Percentiles rank a stretch among this genome's conserved stretches.
These are phyloP conservation scores for Serinus canaria DNA, from an alignment of 2,113 vertebrate genomes.

Conservation along the genomic window DNA sequence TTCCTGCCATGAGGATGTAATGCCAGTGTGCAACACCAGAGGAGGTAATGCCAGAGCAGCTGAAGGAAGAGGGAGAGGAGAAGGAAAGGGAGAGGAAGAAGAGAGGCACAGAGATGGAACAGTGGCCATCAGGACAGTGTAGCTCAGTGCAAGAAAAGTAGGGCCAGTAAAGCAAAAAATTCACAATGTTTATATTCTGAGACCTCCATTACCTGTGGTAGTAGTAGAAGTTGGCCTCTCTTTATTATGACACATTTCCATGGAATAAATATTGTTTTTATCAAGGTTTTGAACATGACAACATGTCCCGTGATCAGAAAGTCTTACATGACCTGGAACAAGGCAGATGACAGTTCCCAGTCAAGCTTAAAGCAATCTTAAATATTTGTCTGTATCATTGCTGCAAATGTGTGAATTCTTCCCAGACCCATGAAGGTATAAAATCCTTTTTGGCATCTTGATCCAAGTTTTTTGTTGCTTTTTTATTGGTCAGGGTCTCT, in stretches of 20 bases:
- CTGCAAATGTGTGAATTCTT: neutral
- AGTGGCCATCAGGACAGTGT: rapidly evolving
- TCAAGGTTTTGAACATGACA: constrained; percentile 53
- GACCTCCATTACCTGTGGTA: constrained; percentile 54
- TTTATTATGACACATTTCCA: constrained; percentile 57
- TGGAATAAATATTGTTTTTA: constrained; percentile 53
- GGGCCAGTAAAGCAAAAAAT: neutral
- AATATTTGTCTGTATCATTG: neutral
- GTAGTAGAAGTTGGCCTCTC: constrained; percentile 59
- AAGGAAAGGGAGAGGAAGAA: neutral
- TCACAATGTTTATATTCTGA: neutral
- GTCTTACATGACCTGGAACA: constrained; percentile 59
- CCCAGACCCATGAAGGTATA: neutral
- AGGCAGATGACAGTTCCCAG: constrained; percentile 9
- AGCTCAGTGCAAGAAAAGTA: rapidly evolving
- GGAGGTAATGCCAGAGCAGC: neutral
- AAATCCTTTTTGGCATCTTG: neutral
- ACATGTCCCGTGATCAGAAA: constrained; percentile 39
- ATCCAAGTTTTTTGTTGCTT: neutral
- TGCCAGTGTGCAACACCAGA: neutral
- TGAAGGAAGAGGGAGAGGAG: neutral
- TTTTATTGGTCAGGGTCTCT: neutral
- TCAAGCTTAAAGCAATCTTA: neutral
- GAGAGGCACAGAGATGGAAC: neutral
- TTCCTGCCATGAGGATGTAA: rapidly evolving